These are phyloP conservation scores for Parauchenoglanis punctatus DNA, from an alignment of 2,797 vertebrate species.

Conservation along the genomic window DNA sequence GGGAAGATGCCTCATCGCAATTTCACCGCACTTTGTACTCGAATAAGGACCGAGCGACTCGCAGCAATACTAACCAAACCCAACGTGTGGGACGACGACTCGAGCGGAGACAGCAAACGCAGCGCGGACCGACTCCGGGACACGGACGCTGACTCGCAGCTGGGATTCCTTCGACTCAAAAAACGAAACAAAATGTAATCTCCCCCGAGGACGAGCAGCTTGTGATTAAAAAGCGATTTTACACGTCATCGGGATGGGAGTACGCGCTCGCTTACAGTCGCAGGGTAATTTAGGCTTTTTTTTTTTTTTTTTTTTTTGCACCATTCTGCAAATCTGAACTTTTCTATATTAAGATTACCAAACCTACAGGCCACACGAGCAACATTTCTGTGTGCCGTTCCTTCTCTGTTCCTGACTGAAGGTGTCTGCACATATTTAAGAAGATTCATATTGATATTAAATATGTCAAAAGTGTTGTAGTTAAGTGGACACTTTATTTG, in stretches of 20 bases:
- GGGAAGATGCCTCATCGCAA: not conserved
- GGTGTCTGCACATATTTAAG: not conserved
- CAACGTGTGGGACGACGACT: not conserved
- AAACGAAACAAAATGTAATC: not conserved
- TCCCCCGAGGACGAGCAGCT: conserved; percentile 23
- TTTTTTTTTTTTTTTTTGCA: conserved; percentile 12
- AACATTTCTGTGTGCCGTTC: not conserved
- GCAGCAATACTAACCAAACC: conserved; percentile 25
- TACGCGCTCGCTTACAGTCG: not conserved
- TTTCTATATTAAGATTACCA: not conserved
- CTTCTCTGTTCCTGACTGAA: not conserved
- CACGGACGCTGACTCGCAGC: conserved; percentile 26
- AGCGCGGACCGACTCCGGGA: conserved; percentile 1
- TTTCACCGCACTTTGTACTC: conserved; percentile 40
- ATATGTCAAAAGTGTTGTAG: conserved; percentile 45
- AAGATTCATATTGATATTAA: not conserved
- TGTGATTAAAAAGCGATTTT: conserved; percentile 28
- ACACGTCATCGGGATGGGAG: conserved; percentile 21
- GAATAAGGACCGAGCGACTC: conserved; percentile 16
- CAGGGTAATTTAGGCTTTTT: conserved; percentile 38
- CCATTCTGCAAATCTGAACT: conserved; percentile 45
- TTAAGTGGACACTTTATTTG: conserved; percentile 49
- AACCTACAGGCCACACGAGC: not conserved
- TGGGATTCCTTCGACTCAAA: conserved; percentile 44
- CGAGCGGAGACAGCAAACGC: conserved; percentile 6